Evolutionary conservation across 2,113 vertebrate species (phyloP).

Genomic region (Hippocampus mohnikei): DNA sequence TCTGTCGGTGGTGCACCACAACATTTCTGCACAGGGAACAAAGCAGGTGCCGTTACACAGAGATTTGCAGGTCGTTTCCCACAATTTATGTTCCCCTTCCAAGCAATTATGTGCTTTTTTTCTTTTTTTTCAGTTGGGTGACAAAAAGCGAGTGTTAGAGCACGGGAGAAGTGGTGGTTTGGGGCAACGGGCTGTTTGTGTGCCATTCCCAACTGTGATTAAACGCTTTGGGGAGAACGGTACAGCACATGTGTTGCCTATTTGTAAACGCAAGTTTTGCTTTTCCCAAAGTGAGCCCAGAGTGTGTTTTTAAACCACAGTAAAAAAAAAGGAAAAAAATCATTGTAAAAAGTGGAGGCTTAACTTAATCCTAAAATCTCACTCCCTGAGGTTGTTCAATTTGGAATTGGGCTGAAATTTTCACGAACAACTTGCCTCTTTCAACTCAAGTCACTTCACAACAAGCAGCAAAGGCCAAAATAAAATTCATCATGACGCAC

Average conservation of each 20-base stretch:
- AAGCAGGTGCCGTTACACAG: neutral
- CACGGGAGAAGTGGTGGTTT: neutral
- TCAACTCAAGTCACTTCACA: neutral
- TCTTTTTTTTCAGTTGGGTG: neutral
- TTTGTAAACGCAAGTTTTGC: neutral
- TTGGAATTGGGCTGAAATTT: neutral
- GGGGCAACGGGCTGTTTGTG: neutral
- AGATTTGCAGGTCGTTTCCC: neutral
- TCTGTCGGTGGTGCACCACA: conserved; percentile 51
- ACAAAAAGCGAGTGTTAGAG: neutral
- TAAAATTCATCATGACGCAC: too few species aligned
- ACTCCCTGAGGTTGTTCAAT: neutral
- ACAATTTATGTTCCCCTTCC: neutral
- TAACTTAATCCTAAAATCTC: neutral
- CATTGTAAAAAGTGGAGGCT: neutral
- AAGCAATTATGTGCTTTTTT: neutral
- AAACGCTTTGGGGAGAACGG: neutral
- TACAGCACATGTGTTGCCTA: neutral
- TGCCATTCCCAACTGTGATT: neutral
- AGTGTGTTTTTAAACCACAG: neutral
- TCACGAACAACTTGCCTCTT: neutral
- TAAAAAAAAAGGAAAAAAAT: neutral
- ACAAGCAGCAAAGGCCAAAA: neutral
- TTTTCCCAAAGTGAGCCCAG: neutral
- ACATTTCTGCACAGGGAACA: conserved; percentile 41